Evolutionary conservation across 2,113 vertebrate species (phyloP).

Genomic region (Psettodes erumei): DNA sequence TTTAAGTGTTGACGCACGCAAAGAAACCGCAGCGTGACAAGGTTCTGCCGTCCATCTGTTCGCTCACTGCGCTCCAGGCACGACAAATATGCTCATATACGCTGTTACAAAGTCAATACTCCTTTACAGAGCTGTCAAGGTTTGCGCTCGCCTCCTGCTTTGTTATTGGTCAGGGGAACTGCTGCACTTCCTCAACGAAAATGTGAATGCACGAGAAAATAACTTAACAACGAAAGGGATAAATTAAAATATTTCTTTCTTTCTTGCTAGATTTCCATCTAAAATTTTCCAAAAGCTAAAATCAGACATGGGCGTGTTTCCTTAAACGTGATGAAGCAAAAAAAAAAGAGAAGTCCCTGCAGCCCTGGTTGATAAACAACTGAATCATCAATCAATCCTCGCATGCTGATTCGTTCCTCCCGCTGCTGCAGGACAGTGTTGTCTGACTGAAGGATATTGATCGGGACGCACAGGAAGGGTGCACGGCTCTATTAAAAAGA

Average conservation of each 20-base stretch:
- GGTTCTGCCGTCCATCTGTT: neutral
- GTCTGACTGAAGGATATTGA: constrained; percentile 55
- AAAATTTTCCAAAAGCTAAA: neutral
- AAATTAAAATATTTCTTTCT: neutral
- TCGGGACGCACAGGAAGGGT: constrained; percentile 29
- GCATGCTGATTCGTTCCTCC: neutral
- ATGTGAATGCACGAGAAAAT: neutral
- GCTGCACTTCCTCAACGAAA: neutral
- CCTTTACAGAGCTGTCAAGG: neutral
- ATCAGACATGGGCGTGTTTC: neutral
- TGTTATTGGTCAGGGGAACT: constrained; percentile 5
- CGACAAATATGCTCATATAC: neutral
- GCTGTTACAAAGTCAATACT: neutral
- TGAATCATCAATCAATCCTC: constrained; percentile 27
- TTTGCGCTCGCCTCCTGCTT: neutral
- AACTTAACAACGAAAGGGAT: neutral
- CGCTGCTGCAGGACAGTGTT: constrained; percentile 22
- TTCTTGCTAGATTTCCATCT: neutral
- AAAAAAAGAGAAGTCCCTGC: neutral
- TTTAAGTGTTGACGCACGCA: neutral
- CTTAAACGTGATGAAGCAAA: neutral
- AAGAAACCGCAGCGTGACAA: too few species aligned
- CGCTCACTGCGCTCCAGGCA: neutral
- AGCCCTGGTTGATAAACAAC: constrained; percentile 13
- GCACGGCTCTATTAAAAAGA: constrained; percentile 42